Evolutionary conservation across 2,113 vertebrate species (phyloP).

Genomic region (Asarcornis scutulata): DNA sequence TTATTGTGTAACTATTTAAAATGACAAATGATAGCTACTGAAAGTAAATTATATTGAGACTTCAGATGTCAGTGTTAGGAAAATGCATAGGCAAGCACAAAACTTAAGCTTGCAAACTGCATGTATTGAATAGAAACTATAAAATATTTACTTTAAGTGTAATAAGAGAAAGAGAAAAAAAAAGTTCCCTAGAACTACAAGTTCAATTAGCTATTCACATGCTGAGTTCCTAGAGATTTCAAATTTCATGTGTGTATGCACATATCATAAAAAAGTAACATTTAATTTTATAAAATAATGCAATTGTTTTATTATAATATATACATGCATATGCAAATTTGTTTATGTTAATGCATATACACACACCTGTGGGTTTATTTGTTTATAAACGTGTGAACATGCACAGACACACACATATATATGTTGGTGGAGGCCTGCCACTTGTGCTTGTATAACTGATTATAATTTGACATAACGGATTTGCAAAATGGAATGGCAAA

Average conservation of each 20-base stretch:
- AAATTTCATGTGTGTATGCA: not conserved
- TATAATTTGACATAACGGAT: not conserved
- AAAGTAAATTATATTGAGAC: constrained; percentile 27
- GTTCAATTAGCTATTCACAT: constrained; percentile 11
- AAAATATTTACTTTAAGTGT: constrained; percentile 20
- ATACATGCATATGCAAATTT: not conserved
- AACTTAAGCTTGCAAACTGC: not conserved
- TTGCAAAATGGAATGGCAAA: not conserved
- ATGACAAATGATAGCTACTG: constrained; percentile 42
- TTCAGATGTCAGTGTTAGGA: not conserved
- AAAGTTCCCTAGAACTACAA: not conserved
- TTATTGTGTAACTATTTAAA: constrained; percentile 28
- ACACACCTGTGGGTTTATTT: not conserved
- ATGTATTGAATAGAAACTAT: not conserved
- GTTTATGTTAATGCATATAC: not conserved
- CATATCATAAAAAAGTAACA: not conserved
- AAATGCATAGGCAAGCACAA: not conserved
- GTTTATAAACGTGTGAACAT: not conserved
- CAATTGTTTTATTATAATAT: not conserved
- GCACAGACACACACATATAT: not conserved
- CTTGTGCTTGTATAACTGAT: not conserved
- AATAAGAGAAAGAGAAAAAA: not conserved
- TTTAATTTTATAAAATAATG: not conserved
- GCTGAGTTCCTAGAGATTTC: constrained; percentile 9
- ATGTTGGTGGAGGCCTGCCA: not conserved